Base-by-base conservation (phyloP, 2,888 invertebrate genomes). In the Craniophora ligustri region DNA sequence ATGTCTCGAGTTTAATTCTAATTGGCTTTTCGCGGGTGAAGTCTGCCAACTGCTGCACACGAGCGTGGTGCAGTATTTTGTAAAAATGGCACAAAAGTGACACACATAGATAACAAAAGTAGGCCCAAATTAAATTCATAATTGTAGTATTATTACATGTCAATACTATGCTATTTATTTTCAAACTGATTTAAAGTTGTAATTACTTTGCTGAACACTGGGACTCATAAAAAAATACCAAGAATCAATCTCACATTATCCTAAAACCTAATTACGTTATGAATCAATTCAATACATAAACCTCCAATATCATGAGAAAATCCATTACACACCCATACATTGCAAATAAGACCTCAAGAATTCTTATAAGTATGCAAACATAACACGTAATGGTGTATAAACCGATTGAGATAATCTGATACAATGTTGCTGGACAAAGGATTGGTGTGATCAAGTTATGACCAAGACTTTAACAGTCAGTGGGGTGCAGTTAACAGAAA, bases 401-500 rank as follows among this genome's bases (percentile, higher is more conserved):
- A 67, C 61, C 46, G 55, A 73, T 67, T 55, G 59, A 72, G 73
- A 68, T 75, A 64, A 81, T 73, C 67, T 65, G 70, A 72, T 85
- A 89, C 89, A 88, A 77, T 87, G 88, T 88, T 74, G 79, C 76
- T 44, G 83, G 79, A 87, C 87, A 89, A 88, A 88, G 86, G 83
- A 81, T 59, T 68, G 54, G 71, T 73, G 76, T 78, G 76, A 87
- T 87, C 82, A 80, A 85, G 90, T 91, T 90, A 90, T 86, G 85
- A 75, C 84, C 85, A 76, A 81, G 79, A 81, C 81, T 85, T n/a
- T 84, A 84, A 86, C 85, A 86, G 87, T 88, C 91, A 84, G 80
- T 75, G 60, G 91, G 87, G 91, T 76, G 87, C 84, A 84, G 88
- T 92, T 92, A 91, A 90, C 91, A 82, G 88, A 88, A 89, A 91